Conservation (phyloP, 2,797 vertebrate genomes). For the Phoebastria nigripes region DNA sequence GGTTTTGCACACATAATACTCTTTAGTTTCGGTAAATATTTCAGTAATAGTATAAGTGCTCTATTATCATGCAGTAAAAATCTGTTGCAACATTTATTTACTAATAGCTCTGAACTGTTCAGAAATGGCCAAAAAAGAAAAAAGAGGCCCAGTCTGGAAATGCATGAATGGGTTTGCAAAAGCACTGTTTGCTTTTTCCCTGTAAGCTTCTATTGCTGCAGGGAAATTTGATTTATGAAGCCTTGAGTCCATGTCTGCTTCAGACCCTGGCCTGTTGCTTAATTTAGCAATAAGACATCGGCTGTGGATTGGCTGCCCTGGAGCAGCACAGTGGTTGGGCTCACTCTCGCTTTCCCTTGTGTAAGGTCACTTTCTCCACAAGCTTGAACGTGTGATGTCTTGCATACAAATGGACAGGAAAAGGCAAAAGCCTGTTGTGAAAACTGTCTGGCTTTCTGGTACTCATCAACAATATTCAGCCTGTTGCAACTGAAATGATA, state of each 20-base stretch:
- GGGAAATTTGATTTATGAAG: constrained; percentile 68
- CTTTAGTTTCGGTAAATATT: constrained; percentile 40
- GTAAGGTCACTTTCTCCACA: constrained; percentile 53
- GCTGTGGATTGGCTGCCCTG: constrained; percentile 53
- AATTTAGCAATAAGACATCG: constrained; percentile 48
- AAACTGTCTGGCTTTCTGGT: background rate
- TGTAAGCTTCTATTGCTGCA: constrained; percentile 31
- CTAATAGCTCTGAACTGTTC: background rate
- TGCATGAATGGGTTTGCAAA: constrained; percentile 48
- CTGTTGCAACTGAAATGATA: background rate
- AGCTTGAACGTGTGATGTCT: background rate
- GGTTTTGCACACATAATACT: constrained; percentile 11
- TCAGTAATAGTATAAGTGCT: constrained; percentile 13
- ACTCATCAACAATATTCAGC: background rate
- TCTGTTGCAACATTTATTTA: constrained; percentile 23
- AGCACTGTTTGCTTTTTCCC: constrained; percentile 32
- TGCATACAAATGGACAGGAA: constrained; percentile 53
- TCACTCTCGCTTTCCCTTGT: constrained; percentile 5
- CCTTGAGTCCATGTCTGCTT: constrained; percentile 41
- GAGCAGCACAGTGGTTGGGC: constrained; percentile 32
- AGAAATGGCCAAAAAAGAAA: background rate
- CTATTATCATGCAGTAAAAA: constrained; percentile 7
- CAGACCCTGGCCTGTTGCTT: constrained; percentile 51
- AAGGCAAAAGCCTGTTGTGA: constrained; percentile 18
- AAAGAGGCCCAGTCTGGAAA: background rate